A percentile compares a stretch with the other conserved stretches of the same genome.
phyloP scores from a whole-genome alignment of 2,113 vertebrate species.

The Aldabrachelys gigantea region DNA sequence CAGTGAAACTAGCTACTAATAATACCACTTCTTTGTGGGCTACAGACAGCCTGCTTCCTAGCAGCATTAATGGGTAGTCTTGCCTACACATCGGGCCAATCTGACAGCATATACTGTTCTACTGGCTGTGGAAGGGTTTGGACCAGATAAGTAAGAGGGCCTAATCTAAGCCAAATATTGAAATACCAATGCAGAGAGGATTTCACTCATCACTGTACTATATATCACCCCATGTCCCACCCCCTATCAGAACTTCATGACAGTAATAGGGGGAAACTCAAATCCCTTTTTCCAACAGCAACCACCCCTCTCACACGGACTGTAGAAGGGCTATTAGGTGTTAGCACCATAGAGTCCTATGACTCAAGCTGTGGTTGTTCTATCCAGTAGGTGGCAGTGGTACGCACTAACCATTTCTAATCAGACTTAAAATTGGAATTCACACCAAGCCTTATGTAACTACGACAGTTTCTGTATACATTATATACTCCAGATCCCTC shows the following conservation, averaged over 20 bases:
- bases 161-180: neutral
- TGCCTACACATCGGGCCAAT: neutral
- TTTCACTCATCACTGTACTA: neutral
- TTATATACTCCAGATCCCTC: neutral
- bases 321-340: neutral
- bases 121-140: neutral
- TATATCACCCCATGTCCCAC: neutral
- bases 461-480: neutral
- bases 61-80: neutral
- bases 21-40: neutral
- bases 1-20: neutral
- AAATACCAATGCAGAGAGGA: neutral
- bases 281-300: neutral
- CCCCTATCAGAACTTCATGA: neutral
- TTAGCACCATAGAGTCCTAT: neutral
- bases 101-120: neutral
- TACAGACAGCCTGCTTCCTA: neutral
- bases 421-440: neutral
- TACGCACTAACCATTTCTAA: neutral
- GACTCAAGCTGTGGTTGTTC: neutral
- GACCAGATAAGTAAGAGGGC: neutral
- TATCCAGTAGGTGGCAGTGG: fast-evolving
- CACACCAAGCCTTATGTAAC: neutral
- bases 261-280: neutral
- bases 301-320: neutral